Evolutionary conservation across 2,888 invertebrate species (phyloP).

Genomic region (Diarsia brunnea): DNA sequence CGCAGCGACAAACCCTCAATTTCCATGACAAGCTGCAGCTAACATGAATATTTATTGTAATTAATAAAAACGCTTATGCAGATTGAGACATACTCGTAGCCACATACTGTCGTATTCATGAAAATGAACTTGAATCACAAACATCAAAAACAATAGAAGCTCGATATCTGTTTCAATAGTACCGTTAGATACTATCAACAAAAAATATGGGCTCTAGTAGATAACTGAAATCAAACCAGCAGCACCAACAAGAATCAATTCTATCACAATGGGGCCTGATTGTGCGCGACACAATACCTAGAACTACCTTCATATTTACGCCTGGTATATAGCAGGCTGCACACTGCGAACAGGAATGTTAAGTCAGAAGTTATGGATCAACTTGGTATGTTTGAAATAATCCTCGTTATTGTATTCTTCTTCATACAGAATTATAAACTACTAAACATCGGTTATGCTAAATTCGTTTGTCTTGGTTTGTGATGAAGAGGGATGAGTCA

Average conservation of each 20-base stretch:
- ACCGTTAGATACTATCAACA: not conserved
- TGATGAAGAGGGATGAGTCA: not conserved
- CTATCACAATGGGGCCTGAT: conserved; percentile 61
- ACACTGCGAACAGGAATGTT: not conserved
- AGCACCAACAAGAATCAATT: conserved; percentile 41
- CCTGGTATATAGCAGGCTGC: conserved; percentile 17
- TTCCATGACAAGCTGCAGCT: not conserved
- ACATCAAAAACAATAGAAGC: not conserved
- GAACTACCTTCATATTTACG: conserved; percentile 40
- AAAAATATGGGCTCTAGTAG: not conserved
- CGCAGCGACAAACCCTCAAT: not conserved
- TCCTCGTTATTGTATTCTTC: not conserved
- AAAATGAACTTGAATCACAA: not conserved
- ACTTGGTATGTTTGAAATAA: not conserved
- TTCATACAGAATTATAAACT: not conserved
- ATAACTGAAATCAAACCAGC: conserved; percentile 33
- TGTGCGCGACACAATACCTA: conserved; percentile 53
- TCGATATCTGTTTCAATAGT: not conserved
- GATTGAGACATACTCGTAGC: not conserved
- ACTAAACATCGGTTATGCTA: not conserved
- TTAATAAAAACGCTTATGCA: not conserved
- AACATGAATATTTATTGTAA: not conserved
- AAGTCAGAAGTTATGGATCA: conserved; percentile 19
- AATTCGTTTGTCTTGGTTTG: not conserved
- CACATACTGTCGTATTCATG: not conserved